Conservation (phyloP, 92 coral and sea anemone genomes). For the Galaxea fascicularis region DNA sequence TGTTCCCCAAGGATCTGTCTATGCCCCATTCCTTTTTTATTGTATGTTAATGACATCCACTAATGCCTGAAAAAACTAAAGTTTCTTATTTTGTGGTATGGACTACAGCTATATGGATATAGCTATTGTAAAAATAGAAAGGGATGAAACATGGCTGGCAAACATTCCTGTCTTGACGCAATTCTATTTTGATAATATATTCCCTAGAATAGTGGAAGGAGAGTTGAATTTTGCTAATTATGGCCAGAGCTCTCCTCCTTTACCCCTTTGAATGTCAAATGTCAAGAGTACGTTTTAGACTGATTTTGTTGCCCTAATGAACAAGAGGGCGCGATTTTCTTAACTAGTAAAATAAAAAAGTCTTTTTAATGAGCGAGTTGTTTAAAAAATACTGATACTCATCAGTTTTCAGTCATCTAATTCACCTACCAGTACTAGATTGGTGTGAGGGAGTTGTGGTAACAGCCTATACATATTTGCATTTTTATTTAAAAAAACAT, state of each 20-base stretch:
- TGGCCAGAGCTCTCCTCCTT: not conserved
- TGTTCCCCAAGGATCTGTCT: not conserved
- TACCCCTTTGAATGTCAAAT: not conserved
- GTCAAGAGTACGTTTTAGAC: not conserved
- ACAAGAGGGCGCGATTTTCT: not conserved
- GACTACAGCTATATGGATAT: constrained; percentile 10
- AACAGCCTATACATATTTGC: not conserved
- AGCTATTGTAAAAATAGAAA: constrained; percentile 9
- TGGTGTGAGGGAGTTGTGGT: no score
- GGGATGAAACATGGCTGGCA: constrained; percentile 33
- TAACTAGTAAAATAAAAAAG: not conserved
- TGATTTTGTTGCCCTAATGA: not conserved
- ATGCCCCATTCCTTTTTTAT: no score
- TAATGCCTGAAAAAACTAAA: not conserved
- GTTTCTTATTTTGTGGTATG: not conserved
- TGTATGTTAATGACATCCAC: no score
- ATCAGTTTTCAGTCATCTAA: not conserved
- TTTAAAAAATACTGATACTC: not conserved
- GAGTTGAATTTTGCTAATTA: not conserved
- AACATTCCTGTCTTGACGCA: not conserved
- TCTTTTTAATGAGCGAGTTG: not conserved
- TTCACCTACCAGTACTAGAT: not conserved
- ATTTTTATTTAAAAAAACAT: not conserved
- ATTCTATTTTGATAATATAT: not conserved
- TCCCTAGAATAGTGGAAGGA: not conserved